Base-by-base conservation (phyloP, 1,140 invertebrate genomes). In the Drosophila tropicalis region DNA sequence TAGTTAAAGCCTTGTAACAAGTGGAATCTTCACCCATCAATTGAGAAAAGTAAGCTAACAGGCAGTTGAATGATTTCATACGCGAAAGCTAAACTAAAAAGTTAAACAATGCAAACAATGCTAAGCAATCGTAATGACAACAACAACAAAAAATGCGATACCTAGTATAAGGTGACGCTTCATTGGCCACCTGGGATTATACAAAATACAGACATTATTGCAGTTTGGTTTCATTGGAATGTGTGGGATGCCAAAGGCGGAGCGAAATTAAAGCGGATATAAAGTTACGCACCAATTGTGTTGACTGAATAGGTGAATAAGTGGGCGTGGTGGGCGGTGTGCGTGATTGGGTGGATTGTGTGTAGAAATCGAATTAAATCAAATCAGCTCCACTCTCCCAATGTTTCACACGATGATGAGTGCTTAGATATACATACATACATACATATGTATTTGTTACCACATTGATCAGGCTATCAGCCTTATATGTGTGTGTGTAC, bases 51-150 rank as follows among this genome's bases (percentile, higher is more conserved):
- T 9, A 2, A 32, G 5, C 7, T 25, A 61, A 67, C 76, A 85
- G 81, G 69, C 85, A 74, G 62, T 81, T 71, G 56, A 51, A 86
- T 84, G 70, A 81, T 68, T 81, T 68, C 81, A 72, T 77, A 51
- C 17, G 17, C 1, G 1, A 6, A 6, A 51, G 17, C 44, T 19
- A 51, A 63, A 41, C 13, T 29, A 68, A 72, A 72, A 41, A 67
- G 51, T 36, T 17, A 17, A 84, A 56, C 67, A 81, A 70, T 55
- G 66, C 62, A 58, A 70, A 67, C 47, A 77, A n/a, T n/a, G 62
- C 55, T 51, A 81, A 74, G 61, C 70, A 74, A 85, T 65, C 63
- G 51, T 44, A 44, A 84, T 70, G 60, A 60, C 72, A 29, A 29
- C 25, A 29, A 29, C 25, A 29, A 29, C 25, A 29, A 66, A 70